Evolutionary conservation across 2,797 vertebrate genomes (phyloP).

Genomic region (Intellagama lesueurii): DNA sequence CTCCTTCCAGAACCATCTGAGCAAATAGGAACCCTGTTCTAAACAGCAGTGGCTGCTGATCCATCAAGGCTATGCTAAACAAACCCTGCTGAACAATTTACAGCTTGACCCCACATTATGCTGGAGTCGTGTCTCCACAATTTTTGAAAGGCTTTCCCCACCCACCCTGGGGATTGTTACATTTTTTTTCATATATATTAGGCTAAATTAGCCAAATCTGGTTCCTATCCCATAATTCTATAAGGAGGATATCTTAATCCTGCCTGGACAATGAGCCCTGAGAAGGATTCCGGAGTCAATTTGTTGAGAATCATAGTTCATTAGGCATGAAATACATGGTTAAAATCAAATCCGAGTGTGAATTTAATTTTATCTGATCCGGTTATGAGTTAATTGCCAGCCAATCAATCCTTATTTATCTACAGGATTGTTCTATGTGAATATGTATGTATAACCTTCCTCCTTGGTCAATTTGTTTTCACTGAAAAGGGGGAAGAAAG

Average conservation of each 20-base stretch:
- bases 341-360: neutral
- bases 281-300: neutral
- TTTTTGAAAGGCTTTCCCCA: conserved; percentile 28
- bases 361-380: neutral
- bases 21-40: conserved; percentile 38
- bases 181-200: conserved; percentile 14
- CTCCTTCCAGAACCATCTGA: conserved; percentile 45
- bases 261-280: neutral
- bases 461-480: no score
- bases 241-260: neutral
- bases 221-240: neutral
- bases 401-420: neutral
- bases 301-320: conserved; percentile 1
- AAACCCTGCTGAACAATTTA: conserved; percentile 40
- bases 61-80: conserved; percentile 47
- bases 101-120: conserved; percentile 50
- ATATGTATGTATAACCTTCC: neutral
- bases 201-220: conserved; percentile 51
- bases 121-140: conserved; percentile 19
- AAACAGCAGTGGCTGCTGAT: conserved; percentile 10
- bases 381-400: neutral
- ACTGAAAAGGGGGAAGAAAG: no score
- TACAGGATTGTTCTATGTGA: neutral
- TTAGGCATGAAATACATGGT: neutral
- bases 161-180: neutral